Evolutionary conservation across 1,140 invertebrate genomes (phyloP).

Genomic region (Caerostris extrusa): DNA sequence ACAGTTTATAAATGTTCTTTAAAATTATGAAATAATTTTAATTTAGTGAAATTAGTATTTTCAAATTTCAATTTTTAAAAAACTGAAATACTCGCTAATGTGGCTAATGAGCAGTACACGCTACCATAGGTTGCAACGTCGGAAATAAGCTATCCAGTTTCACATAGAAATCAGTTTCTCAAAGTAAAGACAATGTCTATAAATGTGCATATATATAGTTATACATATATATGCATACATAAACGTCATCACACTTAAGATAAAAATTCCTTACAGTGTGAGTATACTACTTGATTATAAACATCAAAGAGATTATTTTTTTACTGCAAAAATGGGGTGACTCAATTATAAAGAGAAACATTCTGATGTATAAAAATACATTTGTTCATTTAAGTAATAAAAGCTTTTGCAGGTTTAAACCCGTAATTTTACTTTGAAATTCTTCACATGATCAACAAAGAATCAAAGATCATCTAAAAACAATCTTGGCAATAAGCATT

Average conservation of each 20-base stretch:
- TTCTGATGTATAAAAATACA: slow-evolving; percentile 27
- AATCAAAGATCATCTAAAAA: slow-evolving; percentile 1
- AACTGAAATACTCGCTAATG: slow-evolving; percentile 33
- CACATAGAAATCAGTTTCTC: slow-evolving; percentile 57
- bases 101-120: slow-evolving; percentile 58
- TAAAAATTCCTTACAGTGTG: slow-evolving; percentile 35
- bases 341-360: slow-evolving; percentile 21
- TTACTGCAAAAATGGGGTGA: slow-evolving; percentile 56
- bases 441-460: neutral
- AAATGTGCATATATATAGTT: slow-evolving; percentile 43
- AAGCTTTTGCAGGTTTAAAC: slow-evolving; percentile 17
- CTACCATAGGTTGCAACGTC: slow-evolving; percentile 69
- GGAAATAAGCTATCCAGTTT: slow-evolving; percentile 42
- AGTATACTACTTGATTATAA: slow-evolving; percentile 34
- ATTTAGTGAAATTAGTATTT: no score
- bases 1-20: no score
- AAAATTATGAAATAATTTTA: no score
- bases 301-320: slow-evolving; percentile 23
- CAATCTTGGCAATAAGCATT: neutral
- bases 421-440: slow-evolving; percentile 48
- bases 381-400: slow-evolving; percentile 11
- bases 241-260: slow-evolving; percentile 3
- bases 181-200: slow-evolving; percentile 40
- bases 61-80: no score
- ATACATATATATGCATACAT: slow-evolving; percentile 34